phyloP scores from a whole-genome alignment of 2,888 invertebrate genomes.

The Danaus chrysippus region DNA sequence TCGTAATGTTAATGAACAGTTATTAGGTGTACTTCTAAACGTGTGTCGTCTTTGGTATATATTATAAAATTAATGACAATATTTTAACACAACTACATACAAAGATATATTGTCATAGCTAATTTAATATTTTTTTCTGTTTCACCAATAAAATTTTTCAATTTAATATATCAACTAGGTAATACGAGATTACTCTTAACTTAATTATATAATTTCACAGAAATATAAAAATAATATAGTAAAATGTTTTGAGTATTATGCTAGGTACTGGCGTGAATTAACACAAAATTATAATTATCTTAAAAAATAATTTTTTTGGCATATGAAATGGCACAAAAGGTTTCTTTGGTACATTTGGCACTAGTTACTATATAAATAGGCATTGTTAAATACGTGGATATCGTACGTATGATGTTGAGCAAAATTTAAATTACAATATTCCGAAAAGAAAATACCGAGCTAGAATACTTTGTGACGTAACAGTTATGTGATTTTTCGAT shows the following conservation, averaged over 20 bases:
- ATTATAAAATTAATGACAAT: slow-evolving; percentile 34
- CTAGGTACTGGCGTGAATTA: slow-evolving; percentile 63
- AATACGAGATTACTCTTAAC: slow-evolving; percentile 5
- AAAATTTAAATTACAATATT: slow-evolving; percentile 55
- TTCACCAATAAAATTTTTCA: background rate
- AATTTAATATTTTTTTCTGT: too few relatives aligned
- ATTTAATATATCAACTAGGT: slow-evolving; percentile 3
- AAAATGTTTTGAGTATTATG: slow-evolving; percentile 63
- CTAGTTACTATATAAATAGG: slow-evolving; percentile 41
- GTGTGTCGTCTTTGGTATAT: slow-evolving; percentile 39
- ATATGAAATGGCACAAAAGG: slow-evolving; percentile 40
- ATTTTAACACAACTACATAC: slow-evolving; percentile 27
- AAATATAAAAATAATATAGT: slow-evolving; percentile 46
- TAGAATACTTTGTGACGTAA: slow-evolving; percentile 57
- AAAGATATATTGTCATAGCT: too few relatives aligned
- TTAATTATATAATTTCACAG: slow-evolving; percentile 12
- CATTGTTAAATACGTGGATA: slow-evolving; percentile 47
- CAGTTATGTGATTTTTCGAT: slow-evolving; percentile 10
- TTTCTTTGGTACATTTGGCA: slow-evolving; percentile 57
- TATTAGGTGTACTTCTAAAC: slow-evolving; percentile 20
- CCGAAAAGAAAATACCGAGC: slow-evolving; percentile 64
- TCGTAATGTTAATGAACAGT: slow-evolving; percentile 18
- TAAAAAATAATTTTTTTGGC: slow-evolving; percentile 44
- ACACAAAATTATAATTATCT: slow-evolving; percentile 28
- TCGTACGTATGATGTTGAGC: slow-evolving; percentile 66